Base-by-base conservation (phyloP, 2,797 vertebrate genomes). In the Protosalanx chinensis region DNA sequence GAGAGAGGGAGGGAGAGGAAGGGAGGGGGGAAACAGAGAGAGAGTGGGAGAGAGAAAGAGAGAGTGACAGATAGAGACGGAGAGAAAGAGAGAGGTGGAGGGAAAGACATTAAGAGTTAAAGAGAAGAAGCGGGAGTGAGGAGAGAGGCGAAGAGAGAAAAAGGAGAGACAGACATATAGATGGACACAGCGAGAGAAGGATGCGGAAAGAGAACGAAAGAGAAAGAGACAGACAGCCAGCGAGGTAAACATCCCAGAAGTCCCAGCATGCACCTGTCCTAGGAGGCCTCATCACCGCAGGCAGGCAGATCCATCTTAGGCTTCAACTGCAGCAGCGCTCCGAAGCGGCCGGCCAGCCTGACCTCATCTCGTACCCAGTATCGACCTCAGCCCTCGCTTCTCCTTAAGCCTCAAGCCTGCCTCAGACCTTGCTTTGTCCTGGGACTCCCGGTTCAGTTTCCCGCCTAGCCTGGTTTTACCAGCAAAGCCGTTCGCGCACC, bases 361-460 rank as follows among this genome's bases (percentile, higher is more conserved):
- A 7, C 63, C 77, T 84, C 69, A 75, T 75, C 69, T 80, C 74
- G 76, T 73, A 77, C 75, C 64, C 58, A 85, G 80, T 72, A 81
- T 77, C 70, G 72, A 72, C 73, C 70, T 32, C 72, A 71, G 81
- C 72, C 76, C 30, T 74, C 70, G 13, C 41, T n/a, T 78, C 74
- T 80, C 53, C 18, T 49, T 76, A 35, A 70, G 12, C 13, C 41
- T 7, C 13, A 70, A 70, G 78, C 68, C 37, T 83, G 51, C 71
- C 16, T 57, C 16, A 59, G 66, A 73, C 78, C 71, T 49, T 78
- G 72, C 74, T 76, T 76, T 77, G 27, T 61, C 73, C 41, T 64
- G 70, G 41, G 76, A 68, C 72, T 76, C 79, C 79, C 77, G 81
- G 80, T 73, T 71, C 8, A 10, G 53, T 74, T 72, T 80, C 70